Conservation (phyloP, 2,797 vertebrate species). For the Graptemys geographica region DNA sequence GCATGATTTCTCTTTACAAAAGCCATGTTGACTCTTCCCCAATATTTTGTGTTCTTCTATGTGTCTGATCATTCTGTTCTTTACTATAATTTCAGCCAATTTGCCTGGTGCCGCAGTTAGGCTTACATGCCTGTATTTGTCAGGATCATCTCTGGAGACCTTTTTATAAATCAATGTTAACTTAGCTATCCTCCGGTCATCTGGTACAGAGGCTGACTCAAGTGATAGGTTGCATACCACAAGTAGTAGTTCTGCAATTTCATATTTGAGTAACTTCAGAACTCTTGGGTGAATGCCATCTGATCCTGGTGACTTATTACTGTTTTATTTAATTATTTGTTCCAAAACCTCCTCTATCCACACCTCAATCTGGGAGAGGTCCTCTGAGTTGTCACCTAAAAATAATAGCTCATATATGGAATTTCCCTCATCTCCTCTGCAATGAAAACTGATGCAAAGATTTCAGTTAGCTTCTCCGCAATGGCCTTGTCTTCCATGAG, state of each 20-base stretch:
- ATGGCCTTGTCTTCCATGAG: neutral
- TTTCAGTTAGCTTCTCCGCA: neutral
- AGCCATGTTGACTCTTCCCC: too few relatives aligned
- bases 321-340: neutral
- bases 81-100: neutral
- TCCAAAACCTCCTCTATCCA: neutral
- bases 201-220: neutral
- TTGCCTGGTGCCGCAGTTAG: neutral
- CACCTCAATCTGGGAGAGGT: neutral
- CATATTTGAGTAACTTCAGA: neutral
- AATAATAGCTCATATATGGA: neutral
- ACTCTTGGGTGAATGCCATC: neutral
- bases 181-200: neutral
- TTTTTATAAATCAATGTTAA: neutral
- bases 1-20: too few relatives aligned
- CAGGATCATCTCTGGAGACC: neutral
- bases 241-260: neutral
- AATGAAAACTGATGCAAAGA: neutral
- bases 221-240: neutral
- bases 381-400: too few relatives aligned
- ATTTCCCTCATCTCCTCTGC: neutral
- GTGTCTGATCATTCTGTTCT: neutral
- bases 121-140: neutral
- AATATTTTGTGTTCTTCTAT: too few relatives aligned
- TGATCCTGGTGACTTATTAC: neutral